Evolutionary conservation across 2,888 invertebrate genomes (phyloP).

Genomic region (Phaonia tiefii): DNA sequence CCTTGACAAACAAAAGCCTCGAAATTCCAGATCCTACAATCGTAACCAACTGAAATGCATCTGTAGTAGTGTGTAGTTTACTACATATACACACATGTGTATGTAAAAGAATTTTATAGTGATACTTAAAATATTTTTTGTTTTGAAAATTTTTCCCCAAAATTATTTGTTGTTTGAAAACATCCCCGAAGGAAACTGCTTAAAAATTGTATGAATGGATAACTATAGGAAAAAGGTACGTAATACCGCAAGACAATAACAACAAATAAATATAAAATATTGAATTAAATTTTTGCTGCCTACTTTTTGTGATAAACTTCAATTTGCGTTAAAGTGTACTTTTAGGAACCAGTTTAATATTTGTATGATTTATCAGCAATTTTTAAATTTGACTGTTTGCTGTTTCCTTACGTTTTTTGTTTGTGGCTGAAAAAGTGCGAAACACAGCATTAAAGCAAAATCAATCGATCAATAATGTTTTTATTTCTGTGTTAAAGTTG

Average conservation of each 20-base stretch:
- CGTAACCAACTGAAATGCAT: constrained; percentile 52
- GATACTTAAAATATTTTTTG: constrained; percentile 38
- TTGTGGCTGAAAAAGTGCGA: background rate
- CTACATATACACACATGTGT: constrained; percentile 19
- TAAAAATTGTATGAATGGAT: constrained; percentile 75
- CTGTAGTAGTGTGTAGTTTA: constrained; percentile 28
- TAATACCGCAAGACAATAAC: constrained; percentile 19
- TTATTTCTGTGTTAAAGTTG: constrained; percentile 65
- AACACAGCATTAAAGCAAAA: background rate
- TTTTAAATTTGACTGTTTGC: background rate
- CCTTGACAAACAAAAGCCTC: constrained; percentile 60
- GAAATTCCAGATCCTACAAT: constrained; percentile 39
- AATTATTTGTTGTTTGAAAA: constrained; percentile 16
- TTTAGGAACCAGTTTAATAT: constrained; percentile 22
- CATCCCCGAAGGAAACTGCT: constrained; percentile 50
- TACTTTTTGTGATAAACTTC: constrained; percentile 2
- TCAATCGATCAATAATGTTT: constrained; percentile 55
- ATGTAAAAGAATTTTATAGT: constrained; percentile 66
- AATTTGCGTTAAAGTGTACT: constrained; percentile 11
- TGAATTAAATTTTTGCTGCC: no score
- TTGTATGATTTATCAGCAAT: background rate
- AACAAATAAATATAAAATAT: background rate
- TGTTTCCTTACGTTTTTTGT: background rate
- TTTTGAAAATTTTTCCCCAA: constrained; percentile 21
- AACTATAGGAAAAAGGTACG: constrained; percentile 80